Percentiles rank a stretch among this genome's conserved stretches.
These are phyloP conservation scores for Ormyrus rosae DNA, from an alignment of 2,888 invertebrate genomes.

Conservation along the genomic window DNA sequence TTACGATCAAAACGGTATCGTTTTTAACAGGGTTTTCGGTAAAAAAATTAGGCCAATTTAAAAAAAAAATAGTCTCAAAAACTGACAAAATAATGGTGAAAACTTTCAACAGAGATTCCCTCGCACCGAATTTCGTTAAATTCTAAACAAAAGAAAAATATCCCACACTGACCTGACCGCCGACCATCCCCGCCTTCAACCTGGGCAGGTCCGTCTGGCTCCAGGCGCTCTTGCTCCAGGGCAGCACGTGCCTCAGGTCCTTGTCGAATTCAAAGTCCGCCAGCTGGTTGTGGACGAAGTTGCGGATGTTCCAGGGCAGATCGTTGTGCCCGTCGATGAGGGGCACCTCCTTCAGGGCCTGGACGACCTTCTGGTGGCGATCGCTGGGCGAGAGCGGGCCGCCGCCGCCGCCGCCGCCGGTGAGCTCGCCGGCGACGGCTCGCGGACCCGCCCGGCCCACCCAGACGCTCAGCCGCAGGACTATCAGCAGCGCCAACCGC, in stretches of 20 bases:
- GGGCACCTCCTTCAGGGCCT: conserved; percentile 82
- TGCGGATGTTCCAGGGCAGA: conserved; percentile 92
- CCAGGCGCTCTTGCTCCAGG: conserved; percentile 87
- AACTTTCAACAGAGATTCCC: too few species aligned
- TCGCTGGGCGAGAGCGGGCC: conserved; percentile 78
- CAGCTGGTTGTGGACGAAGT: conserved; percentile 89
- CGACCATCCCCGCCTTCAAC: conserved; percentile 85
- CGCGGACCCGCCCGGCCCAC: conserved; percentile 72
- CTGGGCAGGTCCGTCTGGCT: conserved; percentile 87
- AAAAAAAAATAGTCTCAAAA: too few species aligned
- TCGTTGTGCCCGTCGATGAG: conserved; percentile 86
- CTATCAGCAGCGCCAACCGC: conserved; percentile 64
- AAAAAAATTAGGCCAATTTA: too few species aligned
- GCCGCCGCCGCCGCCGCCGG: conserved; percentile 65
- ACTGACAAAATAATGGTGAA: too few species aligned
- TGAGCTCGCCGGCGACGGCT: conserved; percentile 68
- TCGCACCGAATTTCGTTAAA: neutral
- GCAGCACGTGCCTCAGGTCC: conserved; percentile 83
- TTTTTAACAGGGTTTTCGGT: too few species aligned
- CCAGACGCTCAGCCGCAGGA: conserved; percentile 67
- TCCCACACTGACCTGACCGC: conserved; percentile 80
- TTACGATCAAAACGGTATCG: too few species aligned
- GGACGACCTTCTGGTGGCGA: conserved; percentile 80
- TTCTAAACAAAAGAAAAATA: neutral
- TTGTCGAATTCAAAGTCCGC: conserved; percentile 82